Conservation (phyloP, 2,113 vertebrate genomes). For the Carassius auratus region DNA sequence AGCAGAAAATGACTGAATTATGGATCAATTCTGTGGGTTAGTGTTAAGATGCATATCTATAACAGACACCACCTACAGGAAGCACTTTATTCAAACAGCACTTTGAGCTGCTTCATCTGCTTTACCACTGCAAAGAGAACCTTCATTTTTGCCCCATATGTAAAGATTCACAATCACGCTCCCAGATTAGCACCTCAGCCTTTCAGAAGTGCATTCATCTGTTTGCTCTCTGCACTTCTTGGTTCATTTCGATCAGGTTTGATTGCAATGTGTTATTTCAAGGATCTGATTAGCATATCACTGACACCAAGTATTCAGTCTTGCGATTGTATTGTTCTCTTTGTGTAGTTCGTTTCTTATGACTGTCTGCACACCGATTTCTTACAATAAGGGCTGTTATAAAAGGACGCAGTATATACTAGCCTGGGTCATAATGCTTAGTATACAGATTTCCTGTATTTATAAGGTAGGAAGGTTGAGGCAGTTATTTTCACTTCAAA, state of each 20-base stretch:
- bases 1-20: slow-evolving; percentile 23
- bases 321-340: not conserved
- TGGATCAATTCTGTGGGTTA: slow-evolving; percentile 22
- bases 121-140: no score
- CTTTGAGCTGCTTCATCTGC: slow-evolving; percentile 57
- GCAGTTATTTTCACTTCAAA: no score
- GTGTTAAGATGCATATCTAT: slow-evolving; percentile 21
- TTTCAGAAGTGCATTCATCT: slow-evolving; percentile 11
- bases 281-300: not conserved
- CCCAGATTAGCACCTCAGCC: slow-evolving; percentile 24
- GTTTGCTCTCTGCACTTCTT: not conserved
- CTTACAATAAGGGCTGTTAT: slow-evolving; percentile 38
- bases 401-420: not conserved
- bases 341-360: no score
- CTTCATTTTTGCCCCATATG: no score
- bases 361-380: slow-evolving; percentile 2
- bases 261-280: slow-evolving; percentile 12
- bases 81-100: slow-evolving; percentile 76
- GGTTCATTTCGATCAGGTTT: not conserved
- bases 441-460: not conserved
- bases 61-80: slow-evolving; percentile 58
- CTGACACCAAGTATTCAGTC: not conserved
- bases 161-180: no score
- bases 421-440: not conserved
- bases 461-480: not conserved